Conservation (phyloP, 1,140 invertebrate species). For the Halyomorpha halys region DNA sequence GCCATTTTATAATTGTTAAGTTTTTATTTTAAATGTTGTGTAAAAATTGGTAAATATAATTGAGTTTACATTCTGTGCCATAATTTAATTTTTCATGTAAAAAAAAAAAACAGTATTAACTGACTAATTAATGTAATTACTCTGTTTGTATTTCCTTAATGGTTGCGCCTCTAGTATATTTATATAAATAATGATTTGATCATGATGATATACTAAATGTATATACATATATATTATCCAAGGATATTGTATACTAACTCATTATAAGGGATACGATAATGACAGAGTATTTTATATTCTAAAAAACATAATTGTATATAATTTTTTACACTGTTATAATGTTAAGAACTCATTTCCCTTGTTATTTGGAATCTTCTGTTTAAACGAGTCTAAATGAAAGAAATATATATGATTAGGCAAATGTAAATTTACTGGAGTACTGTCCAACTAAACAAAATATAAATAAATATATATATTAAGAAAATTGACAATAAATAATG, state of each 20-base stretch:
- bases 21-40: not conserved
- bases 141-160: not conserved
- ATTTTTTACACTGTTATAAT: conserved; percentile 11
- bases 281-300: conserved; percentile 14
- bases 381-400: conserved; percentile 4
- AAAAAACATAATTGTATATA: conserved; percentile 6
- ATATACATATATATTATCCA: conserved; percentile 4
- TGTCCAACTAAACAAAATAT: not conserved
- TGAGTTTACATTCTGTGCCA: not conserved
- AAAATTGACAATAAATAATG: conserved; percentile 7
- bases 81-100: not conserved
- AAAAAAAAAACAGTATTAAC: conserved; percentile 13
- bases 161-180: not conserved
- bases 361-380: not conserved
- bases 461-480: conserved; percentile 8
- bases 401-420: not conserved
- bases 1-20: conserved; percentile 13
- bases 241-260: conserved; percentile 9
- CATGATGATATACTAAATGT: not conserved
- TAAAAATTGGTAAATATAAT: conserved; percentile 6
- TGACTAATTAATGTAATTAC: not conserved
- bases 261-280: not conserved
- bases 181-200: conserved; percentile 12
- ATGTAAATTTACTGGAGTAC: not conserved
- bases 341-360: not conserved